These are phyloP conservation scores for Chaetophractus vellerosus DNA, from an alignment of 2,797 vertebrate species.

Conservation along the genomic window DNA sequence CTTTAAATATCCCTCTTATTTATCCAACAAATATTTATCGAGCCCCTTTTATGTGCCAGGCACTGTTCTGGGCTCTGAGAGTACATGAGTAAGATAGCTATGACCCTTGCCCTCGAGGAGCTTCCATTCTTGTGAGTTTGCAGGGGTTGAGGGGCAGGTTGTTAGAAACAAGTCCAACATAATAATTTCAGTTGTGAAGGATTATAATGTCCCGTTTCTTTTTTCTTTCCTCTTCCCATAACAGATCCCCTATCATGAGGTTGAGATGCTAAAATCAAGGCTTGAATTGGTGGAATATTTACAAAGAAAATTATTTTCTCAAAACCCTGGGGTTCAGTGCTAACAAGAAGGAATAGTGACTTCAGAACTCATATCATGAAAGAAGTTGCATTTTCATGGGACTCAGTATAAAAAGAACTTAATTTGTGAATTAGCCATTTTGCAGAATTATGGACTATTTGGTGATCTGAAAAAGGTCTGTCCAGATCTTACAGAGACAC, in stretches of 20 bases:
- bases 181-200: too few species aligned
- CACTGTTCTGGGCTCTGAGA: fast-evolving
- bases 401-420: background rate
- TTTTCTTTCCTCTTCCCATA: slow-evolving; percentile 74
- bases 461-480: background rate
- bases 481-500: too few species aligned
- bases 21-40: background rate
- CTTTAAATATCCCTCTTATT: too few species aligned
- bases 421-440: background rate
- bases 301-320: slow-evolving; percentile 95
- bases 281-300: slow-evolving; percentile 93
- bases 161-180: background rate
- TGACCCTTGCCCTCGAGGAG: background rate
- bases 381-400: background rate
- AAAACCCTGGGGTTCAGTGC: slow-evolving; percentile 90
- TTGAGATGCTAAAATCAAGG: slow-evolving; percentile 89
- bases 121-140: background rate
- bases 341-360: slow-evolving; percentile 83
- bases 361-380: background rate
- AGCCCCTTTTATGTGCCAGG: background rate
- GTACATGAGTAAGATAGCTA: fast-evolving
- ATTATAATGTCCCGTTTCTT: background rate
- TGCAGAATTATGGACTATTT: background rate
- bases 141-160: too few species aligned
- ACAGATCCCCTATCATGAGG: slow-evolving; percentile 95